These are phyloP conservation scores for Sebastes diaconus DNA, from an alignment of 2,797 vertebrate genomes.

Conservation along the genomic window DNA sequence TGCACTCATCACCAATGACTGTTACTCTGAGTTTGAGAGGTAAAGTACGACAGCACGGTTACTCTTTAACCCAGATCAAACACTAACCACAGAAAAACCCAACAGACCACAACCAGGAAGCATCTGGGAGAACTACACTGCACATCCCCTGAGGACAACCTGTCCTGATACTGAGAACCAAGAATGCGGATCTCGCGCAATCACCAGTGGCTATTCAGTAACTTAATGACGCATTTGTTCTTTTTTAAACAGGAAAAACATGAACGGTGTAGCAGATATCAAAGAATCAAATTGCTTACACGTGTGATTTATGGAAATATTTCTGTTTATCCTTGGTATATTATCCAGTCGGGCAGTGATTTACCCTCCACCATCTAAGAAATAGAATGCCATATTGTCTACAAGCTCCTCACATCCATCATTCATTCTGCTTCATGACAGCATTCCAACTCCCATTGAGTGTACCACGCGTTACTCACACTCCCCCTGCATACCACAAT, in stretches of 20 bases:
- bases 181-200: neutral
- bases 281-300: neutral
- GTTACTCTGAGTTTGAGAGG: slow-evolving; percentile 11
- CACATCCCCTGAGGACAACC: neutral
- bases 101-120: neutral
- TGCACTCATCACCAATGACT: neutral
- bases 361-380: neutral
- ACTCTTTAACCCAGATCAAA: slow-evolving; percentile 65
- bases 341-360: neutral
- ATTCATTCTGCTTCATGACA: neutral
- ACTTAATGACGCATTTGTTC: neutral
- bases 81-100: slow-evolving; percentile 15
- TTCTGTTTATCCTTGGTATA: neutral
- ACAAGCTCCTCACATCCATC: slow-evolving; percentile 25
- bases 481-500: slow-evolving; percentile 50
- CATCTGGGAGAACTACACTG: too few species aligned
- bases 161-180: neutral
- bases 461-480: slow-evolving; percentile 38
- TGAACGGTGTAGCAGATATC: too few species aligned
- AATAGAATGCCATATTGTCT: neutral
- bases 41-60: slow-evolving; percentile 9
- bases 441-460: slow-evolving; percentile 12
- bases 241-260: neutral
- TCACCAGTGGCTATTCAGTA: neutral
- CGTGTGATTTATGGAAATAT: neutral